Conservation (phyloP, 2,113 vertebrate genomes). For the Bungarus multicinctus region DNA sequence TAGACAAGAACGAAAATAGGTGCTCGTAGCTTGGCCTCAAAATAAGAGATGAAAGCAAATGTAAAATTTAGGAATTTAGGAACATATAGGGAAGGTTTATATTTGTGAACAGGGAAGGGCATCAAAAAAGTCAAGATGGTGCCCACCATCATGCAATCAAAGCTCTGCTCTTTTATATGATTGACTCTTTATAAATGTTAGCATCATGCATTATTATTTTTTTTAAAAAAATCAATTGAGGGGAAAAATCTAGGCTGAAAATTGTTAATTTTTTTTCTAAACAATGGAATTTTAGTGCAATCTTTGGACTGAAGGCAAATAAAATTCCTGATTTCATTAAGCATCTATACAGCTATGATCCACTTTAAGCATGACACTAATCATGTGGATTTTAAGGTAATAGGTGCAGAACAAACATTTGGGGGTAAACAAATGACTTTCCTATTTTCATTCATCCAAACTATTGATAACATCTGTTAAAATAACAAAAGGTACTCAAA, state of each 20-base stretch:
- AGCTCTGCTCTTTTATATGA: neutral
- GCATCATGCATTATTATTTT: neutral
- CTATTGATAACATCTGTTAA: neutral
- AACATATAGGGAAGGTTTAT: neutral
- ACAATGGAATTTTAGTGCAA: neutral
- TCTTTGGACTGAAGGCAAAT: neutral
- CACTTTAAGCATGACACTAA: neutral
- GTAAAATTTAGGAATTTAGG: neutral
- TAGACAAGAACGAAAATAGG: neutral
- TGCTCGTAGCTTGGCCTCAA: neutral
- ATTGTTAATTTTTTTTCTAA: neutral
- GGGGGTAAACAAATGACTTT: neutral
- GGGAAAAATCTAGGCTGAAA: neutral
- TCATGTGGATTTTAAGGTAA: neutral
- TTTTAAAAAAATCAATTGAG: neutral
- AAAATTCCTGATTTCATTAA: neutral
- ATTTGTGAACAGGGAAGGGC: neutral
- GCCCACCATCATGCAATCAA: neutral
- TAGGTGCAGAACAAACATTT: neutral
- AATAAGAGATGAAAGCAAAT: neutral
- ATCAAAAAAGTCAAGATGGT: neutral
- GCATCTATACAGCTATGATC: neutral
- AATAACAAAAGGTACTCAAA: neutral
- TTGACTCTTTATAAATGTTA: neutral
- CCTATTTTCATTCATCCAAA: neutral